A percentile compares a stretch with the other conserved stretches of the same genome.
Evolutionary conservation across 1,140 invertebrate species (phyloP).

Genomic region (Orchestia grillus): DNA sequence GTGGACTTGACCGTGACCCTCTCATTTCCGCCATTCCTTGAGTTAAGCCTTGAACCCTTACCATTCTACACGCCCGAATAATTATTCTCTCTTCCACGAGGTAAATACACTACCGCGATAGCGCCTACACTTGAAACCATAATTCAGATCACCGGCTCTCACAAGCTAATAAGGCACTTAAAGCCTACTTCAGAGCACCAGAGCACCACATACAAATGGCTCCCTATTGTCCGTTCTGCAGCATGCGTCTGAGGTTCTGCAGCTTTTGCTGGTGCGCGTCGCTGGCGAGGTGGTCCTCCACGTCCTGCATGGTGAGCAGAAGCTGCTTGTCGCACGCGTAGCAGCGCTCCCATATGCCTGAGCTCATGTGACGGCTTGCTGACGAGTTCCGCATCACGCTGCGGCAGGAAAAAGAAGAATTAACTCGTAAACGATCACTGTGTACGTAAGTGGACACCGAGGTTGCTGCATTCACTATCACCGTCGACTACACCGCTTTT

Average conservation of each 20-base stretch:
- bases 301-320: neutral
- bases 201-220: neutral
- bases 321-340: conserved; percentile 10
- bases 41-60: neutral
- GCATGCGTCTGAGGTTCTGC: neutral
- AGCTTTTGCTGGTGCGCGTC: neutral
- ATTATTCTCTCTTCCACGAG: neutral
- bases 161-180: neutral
- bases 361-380: neutral
- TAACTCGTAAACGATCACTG: too few relatives aligned
- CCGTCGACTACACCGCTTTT: too few relatives aligned
- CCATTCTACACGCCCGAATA: neutral
- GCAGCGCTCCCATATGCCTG: conserved; percentile 7
- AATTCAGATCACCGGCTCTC: neutral
- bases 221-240: neutral
- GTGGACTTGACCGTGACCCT: too few relatives aligned
- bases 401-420: neutral
- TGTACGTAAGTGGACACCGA: too few relatives aligned
- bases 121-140: neutral
- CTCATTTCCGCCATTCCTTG: too few relatives aligned
- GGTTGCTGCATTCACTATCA: too few relatives aligned
- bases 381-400: neutral
- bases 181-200: neutral
- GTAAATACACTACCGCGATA: neutral
- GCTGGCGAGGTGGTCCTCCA: neutral